Evolutionary conservation across 2,888 invertebrate genomes (phyloP).

Genomic region (Lomographa bimaculata): DNA sequence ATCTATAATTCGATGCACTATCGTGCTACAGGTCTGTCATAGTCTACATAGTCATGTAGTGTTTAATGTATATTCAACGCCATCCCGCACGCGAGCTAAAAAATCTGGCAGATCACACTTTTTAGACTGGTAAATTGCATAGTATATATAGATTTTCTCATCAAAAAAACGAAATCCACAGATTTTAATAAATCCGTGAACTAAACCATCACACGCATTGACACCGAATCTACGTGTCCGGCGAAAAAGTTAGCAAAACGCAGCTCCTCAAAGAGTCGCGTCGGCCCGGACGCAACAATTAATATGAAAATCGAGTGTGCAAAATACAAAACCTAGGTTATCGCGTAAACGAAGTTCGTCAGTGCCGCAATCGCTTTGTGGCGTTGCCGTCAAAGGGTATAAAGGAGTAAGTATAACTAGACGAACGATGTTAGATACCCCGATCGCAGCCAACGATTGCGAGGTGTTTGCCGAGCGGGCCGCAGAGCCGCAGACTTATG

Average conservation of each 20-base stretch:
- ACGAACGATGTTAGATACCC: conserved; percentile 41
- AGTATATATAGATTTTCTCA: too few species aligned
- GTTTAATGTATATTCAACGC: too few species aligned
- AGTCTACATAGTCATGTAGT: too few species aligned
- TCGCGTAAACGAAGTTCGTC: conserved; percentile 48
- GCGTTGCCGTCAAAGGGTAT: conserved; percentile 45
- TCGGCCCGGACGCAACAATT: conserved; percentile 41
- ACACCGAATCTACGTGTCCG: not conserved
- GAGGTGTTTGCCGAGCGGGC: conserved; percentile 51
- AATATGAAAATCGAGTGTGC: conserved; percentile 36
- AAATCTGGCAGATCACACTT: too few species aligned
- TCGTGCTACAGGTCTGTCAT: too few species aligned
- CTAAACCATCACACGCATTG: too few species aligned
- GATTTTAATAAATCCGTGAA: too few species aligned
- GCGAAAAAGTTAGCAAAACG: conserved; percentile 22
- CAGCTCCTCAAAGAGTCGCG: conserved; percentile 45
- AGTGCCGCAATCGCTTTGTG: conserved; percentile 45
- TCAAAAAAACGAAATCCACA: too few species aligned
- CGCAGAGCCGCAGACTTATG: conserved; percentile 56
- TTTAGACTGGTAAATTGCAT: too few species aligned
- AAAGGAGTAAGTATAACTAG: too few species aligned
- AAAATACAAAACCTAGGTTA: conserved; percentile 46
- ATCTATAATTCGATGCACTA: too few species aligned
- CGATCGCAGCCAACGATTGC: conserved; percentile 37
- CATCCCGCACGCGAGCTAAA: too few species aligned